Base-by-base conservation (phyloP, 2,113 vertebrate genomes). In the Orientallactaga bullata region DNA sequence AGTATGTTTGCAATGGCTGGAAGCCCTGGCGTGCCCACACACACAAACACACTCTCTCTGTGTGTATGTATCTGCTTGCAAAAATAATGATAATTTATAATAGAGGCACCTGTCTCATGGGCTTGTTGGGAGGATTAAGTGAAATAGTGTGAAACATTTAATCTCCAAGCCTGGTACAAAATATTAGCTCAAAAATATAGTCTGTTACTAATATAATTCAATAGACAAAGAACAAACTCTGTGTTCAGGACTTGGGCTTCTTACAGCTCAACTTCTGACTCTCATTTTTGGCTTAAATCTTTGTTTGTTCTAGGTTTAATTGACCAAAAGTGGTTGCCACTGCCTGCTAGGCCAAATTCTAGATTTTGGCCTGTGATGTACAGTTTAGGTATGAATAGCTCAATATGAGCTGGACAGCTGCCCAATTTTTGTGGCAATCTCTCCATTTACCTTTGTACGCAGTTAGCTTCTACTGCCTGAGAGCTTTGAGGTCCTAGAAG, bases 301-400 rank as follows among this genome's bases (percentile, higher is more conserved):
- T 35, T 88, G 66, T 23, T 76, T 85, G 55, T 85, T 85, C 89
- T 72, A 63, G 20, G 24, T 71, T 69, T 85, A 42, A 79, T 26
- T 76, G 78, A 51, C 11, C 69, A 35, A 69, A 89, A 80, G 58
- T 17, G 10, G n/a, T 55, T 66, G 26, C 39, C 32, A 6, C 71
- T 88, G 32, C 17, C 15, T 89, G 9, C 1, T 18, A 65, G 77
- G 65, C 6, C 28, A 37, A 16, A 77, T 69, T 93, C 65, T 76
- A 85, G 58, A 89, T 85, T 88, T 77, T 88, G 65, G 26, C 5
- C 17, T 63, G 2, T 21, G 28, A 72, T n/a, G 23, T 13, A 3
- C 12, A 47, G 85, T 78, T 92, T 72, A 66, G 24, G 11, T 65
- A 24, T 63, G 80, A 91, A 69, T 21, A 87, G 37, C 73, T 95